Conservation (phyloP, 1,140 invertebrate species). For the Lysiphlebus fabarum region DNA sequence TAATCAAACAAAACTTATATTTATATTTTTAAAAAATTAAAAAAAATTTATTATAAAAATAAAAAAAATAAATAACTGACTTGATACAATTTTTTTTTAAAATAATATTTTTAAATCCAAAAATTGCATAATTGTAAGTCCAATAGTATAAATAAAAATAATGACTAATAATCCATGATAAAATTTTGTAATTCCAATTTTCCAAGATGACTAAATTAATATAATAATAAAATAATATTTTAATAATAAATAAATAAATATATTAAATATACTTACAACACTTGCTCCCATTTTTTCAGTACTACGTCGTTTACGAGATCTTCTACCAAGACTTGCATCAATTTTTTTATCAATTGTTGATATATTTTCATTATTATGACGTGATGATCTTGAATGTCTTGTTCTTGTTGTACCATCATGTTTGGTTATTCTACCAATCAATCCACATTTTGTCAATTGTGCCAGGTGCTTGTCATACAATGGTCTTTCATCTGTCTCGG, state of each 20-base stretch:
- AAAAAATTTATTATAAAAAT: background rate
- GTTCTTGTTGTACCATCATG: constrained; percentile 36
- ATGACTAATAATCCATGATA: constrained; percentile 40
- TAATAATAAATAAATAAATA: constrained; percentile 12
- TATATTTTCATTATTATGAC: constrained; percentile 43
- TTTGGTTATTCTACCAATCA: constrained; percentile 45
- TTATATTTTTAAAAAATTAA: background rate
- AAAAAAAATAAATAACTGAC: too few relatives aligned
- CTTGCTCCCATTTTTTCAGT: constrained; percentile 56
- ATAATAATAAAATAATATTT: constrained; percentile 3
- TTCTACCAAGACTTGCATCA: constrained; percentile 38
- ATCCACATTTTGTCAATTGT: constrained; percentile 47
- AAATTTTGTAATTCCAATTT: constrained; percentile 35
- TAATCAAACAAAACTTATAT: background rate
- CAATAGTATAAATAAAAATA: constrained; percentile 39
- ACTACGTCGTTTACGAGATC: constrained; percentile 56
- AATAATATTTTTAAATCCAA: constrained; percentile 6
- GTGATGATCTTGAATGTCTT: constrained; percentile 40
- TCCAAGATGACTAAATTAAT: constrained; percentile 39
- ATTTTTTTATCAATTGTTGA: constrained; percentile 43
- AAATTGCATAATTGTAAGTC: constrained; percentile 32
- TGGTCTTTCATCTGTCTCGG: constrained; percentile 44
- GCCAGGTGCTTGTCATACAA: constrained; percentile 46
- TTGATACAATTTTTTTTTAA: background rate
- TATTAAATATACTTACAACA: constrained; percentile 52